Base-by-base conservation (phyloP, 2,888 invertebrate species). In the Amiota mariae region DNA sequence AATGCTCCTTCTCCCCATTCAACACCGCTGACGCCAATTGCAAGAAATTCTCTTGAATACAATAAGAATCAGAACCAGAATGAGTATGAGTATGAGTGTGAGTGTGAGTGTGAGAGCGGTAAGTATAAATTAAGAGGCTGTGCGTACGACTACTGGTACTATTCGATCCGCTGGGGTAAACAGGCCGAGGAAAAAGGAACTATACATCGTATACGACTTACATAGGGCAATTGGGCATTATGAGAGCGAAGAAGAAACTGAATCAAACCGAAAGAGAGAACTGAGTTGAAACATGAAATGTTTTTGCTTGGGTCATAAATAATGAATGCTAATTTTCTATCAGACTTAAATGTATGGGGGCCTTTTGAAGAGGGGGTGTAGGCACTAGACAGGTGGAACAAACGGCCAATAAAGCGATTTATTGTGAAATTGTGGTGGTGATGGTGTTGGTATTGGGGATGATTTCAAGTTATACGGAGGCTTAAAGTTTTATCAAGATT, bases 381-480 rank as follows among this genome's bases (percentile, higher is more conserved):
- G 9, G n/a, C 20, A 24, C 13, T 20, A 71, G 78, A 77, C 85
- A 85, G 85, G 83, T 85, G 85, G 79, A 77, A 77, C 83, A 81
- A 85, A 85, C 85, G 82, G 85, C 85, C 86, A 85, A 83, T 83
- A 85, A 83, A 83, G 85, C 76, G 80, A 78, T 83, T 85, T 81
- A 77, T 66, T 73, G 59, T 15, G 76, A 81, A 81, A 77, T 74
- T 72, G 77, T 79, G 79, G 75, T 51, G 18, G 68, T 77, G 74
- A 47, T 36, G 24, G 70, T 57, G 36, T 24, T 15, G 12, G 56
- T 47, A 1, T 49, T n/a, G 8, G 20, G 11, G 67, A n/a, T 10
- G 48, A 54, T 15, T 54, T 54, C 54, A 15, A n/a, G 6, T 54
- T 54, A 24, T 24, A 36, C 8, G 36, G 36, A 54, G 66, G 59